Evolutionary conservation across 2,113 vertebrate species (phyloP).

Genomic region (Terrapene triunguis): DNA sequence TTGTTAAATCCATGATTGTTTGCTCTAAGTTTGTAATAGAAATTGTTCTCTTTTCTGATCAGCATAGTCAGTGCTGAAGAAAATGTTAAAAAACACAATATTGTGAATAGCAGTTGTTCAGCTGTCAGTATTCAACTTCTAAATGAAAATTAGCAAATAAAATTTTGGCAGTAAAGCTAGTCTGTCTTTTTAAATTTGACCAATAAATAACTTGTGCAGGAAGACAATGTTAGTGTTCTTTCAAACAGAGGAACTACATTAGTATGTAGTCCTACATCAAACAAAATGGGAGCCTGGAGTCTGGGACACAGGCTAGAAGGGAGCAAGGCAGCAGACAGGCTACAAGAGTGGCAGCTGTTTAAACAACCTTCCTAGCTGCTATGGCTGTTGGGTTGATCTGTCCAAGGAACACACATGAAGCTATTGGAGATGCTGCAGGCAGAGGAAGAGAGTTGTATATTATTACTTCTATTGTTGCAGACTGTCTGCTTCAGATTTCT

Average conservation of each 20-base stretch:
- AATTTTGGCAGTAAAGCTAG: constrained; percentile 13
- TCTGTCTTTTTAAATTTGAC: not conserved
- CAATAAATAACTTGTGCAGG: not conserved
- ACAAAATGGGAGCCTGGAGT: not conserved
- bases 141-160: constrained; percentile 8
- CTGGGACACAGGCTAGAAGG: constrained; percentile 45
- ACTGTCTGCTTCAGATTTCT: constrained; percentile 1
- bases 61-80: not conserved
- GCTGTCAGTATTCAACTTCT: constrained; percentile 40
- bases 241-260: constrained; percentile 9
- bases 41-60: not conserved
- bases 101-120: constrained; percentile 40
- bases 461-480: constrained; percentile 43
- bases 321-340: constrained; percentile 41
- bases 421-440: not conserved
- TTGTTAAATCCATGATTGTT: constrained; percentile 1
- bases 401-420: constrained; percentile 18
- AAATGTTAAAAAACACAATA: not conserved
- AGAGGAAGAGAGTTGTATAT: constrained; percentile 3
- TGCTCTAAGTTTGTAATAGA: not conserved
- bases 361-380: constrained; percentile 33
- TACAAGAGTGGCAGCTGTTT: constrained; percentile 50
- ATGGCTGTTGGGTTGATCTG: constrained; percentile 36
- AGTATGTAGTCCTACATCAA: not conserved
- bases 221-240: not conserved